phyloP scores from a whole-genome alignment of 1,140 invertebrate species.

The Thereuonema tuberculata region DNA sequence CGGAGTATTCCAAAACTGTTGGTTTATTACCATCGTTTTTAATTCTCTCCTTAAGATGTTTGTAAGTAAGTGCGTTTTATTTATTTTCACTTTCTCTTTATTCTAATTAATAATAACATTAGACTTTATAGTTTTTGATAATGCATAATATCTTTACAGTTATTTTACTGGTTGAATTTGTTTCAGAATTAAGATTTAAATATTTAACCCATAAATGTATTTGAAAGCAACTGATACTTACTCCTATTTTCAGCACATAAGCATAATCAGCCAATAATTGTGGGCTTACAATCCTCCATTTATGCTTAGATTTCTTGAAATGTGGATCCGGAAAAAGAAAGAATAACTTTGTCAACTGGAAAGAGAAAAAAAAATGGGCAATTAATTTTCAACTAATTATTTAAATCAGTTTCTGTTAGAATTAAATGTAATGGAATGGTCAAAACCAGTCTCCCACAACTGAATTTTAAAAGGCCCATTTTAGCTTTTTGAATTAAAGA shows the following conservation, averaged over 20 bases:
- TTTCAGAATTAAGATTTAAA: slow-evolving; percentile 5
- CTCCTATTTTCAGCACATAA: slow-evolving; percentile 68
- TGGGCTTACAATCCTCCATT: slow-evolving; percentile 96
- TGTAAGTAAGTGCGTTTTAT: too few relatives aligned
- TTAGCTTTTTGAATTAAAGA: too few relatives aligned
- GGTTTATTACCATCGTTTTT: too few relatives aligned
- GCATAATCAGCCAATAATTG: slow-evolving; percentile 91
- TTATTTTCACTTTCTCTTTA: too few relatives aligned
- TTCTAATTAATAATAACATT: too few relatives aligned
- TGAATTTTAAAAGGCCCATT: too few relatives aligned
- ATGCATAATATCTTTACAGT: slow-evolving; percentile 3
- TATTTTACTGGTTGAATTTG: slow-evolving; percentile 4
- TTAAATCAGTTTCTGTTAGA: too few relatives aligned
- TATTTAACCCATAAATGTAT: slow-evolving; percentile 25
- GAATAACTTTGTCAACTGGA: slow-evolving; percentile 93
- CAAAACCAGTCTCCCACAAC: too few relatives aligned
- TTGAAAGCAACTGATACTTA: too few relatives aligned
- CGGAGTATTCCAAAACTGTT: too few relatives aligned
- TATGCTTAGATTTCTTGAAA: slow-evolving; percentile 98
- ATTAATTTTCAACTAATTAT: neutral
- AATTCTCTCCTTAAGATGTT: too few relatives aligned
- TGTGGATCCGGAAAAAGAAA: slow-evolving; percentile 99
- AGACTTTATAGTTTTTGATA: neutral
- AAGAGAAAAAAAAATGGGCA: slow-evolving; percentile 22
- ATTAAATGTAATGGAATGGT: too few relatives aligned